Percentiles rank a stretch among this genome's conserved stretches.
Conservation (phyloP, 30 jellyfish, hydroid and myxozoan species). For the Pelagia noctiluca region DNA sequence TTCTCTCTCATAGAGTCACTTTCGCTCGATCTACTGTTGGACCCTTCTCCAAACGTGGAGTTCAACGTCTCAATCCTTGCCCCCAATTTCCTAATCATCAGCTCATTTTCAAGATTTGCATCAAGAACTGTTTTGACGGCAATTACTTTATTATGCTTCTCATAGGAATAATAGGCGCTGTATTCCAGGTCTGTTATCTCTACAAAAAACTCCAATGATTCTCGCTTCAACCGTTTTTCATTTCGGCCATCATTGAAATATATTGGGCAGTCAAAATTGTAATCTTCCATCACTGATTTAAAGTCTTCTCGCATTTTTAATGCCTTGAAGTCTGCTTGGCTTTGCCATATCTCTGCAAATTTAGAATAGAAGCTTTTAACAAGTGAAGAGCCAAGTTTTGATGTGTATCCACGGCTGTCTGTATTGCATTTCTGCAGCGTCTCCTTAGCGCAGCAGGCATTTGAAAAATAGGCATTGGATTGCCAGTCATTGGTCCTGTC, state of each 20-base stretch:
- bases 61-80: slow-evolving; percentile 33
- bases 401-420: slow-evolving; percentile 58
- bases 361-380: slow-evolving; percentile 41
- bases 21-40: not conserved
- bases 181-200: slow-evolving; percentile 3
- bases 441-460: slow-evolving; percentile 33
- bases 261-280: not conserved
- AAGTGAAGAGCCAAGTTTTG: slow-evolving; percentile 55
- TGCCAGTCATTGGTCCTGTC: slow-evolving; percentile 14
- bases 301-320: slow-evolving; percentile 34
- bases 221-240: not conserved
- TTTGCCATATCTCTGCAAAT: slow-evolving; percentile 41
- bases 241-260: slow-evolving; percentile 1
- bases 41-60: slow-evolving; percentile 4
- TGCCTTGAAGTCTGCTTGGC: slow-evolving; percentile 57
- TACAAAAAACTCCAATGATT: not conserved
- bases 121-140: slow-evolving; percentile 65
- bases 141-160: slow-evolving; percentile 19
- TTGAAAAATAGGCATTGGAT: slow-evolving; percentile 21
- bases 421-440: slow-evolving; percentile 32
- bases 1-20: not conserved
- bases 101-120: slow-evolving; percentile 51
- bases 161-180: slow-evolving; percentile 9
- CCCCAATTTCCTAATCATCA: slow-evolving; percentile 44
- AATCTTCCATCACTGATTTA: slow-evolving; percentile 29